Evolutionary conservation across 1,140 invertebrate genomes (phyloP).

Genomic region (Aphaenogaster rudis): DNA sequence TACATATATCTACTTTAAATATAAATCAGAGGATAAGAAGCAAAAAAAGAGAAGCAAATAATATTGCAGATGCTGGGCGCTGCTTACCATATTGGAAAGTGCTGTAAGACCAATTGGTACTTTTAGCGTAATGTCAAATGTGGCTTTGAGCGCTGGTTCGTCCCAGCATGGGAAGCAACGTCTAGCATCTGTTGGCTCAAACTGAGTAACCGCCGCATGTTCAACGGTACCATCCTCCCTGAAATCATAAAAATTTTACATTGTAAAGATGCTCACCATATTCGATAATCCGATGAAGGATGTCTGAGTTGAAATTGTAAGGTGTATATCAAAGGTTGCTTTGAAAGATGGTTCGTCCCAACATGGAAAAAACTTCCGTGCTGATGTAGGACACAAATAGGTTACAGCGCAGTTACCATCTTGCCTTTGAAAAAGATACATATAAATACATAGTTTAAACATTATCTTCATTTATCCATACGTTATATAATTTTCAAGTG

Average conservation of each 20-base stretch:
- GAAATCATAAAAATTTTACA: slow-evolving; percentile 78
- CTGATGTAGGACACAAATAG: slow-evolving; percentile 87
- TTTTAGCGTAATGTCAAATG: slow-evolving; percentile 96
- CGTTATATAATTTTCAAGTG: slow-evolving; percentile 19
- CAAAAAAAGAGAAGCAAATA: slow-evolving; percentile 47
- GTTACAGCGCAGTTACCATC: slow-evolving; percentile 87
- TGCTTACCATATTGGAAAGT: slow-evolving; percentile 96
- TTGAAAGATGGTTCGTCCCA: slow-evolving; percentile 90
- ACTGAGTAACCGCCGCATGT: slow-evolving; percentile 97
- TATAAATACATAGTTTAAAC: slow-evolving; percentile 8
- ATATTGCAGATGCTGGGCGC: slow-evolving; percentile 63
- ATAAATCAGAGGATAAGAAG: slow-evolving; percentile 1
- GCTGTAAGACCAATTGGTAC: slow-evolving; percentile 93
- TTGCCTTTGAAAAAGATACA: slow-evolving; percentile 66
- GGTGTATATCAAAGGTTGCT: slow-evolving; percentile 86
- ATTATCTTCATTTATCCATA: not conserved
- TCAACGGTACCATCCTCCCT: slow-evolving; percentile 91
- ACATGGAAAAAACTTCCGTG: slow-evolving; percentile 89
- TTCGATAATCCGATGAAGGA: slow-evolving; percentile 81
- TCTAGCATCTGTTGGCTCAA: slow-evolving; percentile 97
- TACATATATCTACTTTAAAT: not conserved
- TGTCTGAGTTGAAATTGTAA: slow-evolving; percentile 80
- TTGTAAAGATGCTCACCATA: slow-evolving; percentile 54
- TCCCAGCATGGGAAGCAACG: slow-evolving; percentile 99
- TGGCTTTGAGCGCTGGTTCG: slow-evolving; percentile 97